Conservation (phyloP, 2,797 vertebrate genomes). For the Falco columbarius region DNA sequence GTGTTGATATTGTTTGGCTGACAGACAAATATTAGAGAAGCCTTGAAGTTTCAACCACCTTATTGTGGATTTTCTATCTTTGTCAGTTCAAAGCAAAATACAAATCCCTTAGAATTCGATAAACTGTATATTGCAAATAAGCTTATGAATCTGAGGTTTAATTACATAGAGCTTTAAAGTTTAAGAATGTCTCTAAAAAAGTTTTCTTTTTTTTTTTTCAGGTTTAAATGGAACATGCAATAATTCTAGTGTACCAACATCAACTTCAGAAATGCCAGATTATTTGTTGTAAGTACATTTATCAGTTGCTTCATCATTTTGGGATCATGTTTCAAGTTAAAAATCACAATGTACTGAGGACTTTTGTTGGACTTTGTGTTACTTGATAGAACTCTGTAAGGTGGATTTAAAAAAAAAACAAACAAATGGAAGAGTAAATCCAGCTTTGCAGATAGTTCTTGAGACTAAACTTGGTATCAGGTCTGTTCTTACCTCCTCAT, state of each 20-base stretch:
- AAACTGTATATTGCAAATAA: background rate
- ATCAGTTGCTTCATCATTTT: background rate
- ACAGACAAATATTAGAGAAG: background rate
- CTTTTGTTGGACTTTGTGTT: background rate
- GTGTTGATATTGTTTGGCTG: background rate
- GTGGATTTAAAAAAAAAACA: background rate
- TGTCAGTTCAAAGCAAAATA: background rate
- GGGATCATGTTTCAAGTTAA: background rate
- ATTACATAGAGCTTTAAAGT: background rate
- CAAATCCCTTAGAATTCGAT: background rate
- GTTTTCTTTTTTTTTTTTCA: constrained; percentile 56
- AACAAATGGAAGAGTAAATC: background rate
- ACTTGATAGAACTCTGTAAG: background rate
- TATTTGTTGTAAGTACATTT: constrained; percentile 92
- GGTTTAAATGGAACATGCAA: constrained; percentile 91
- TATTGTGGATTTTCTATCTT: background rate
- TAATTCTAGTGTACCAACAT: constrained; percentile 85
- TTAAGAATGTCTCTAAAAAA: background rate
- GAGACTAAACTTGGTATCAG: background rate
- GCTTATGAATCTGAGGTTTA: background rate
- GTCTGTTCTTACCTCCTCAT: background rate
- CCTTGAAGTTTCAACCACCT: background rate
- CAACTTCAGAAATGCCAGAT: constrained; percentile 89
- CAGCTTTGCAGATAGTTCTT: background rate
- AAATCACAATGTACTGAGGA: background rate